Evolutionary conservation across 2,888 invertebrate genomes (phyloP).

Genomic region (Odontocerum albicorne): DNA sequence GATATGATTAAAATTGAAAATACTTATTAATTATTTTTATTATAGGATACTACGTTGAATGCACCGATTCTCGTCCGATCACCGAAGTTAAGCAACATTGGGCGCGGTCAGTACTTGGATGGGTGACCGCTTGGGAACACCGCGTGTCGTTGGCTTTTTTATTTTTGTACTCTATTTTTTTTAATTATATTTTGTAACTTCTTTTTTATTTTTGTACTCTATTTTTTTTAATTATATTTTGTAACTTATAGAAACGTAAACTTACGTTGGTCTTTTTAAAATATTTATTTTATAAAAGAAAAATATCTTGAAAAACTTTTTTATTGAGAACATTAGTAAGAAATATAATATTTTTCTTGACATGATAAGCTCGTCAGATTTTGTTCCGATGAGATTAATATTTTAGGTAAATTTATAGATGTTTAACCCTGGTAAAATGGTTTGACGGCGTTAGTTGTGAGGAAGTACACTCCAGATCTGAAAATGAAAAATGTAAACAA

Average conservation of each 20-base stretch:
- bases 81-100: constrained; percentile 54
- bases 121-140: constrained; percentile 49
- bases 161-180: no score
- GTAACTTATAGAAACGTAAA: no score
- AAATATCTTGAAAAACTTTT: no score
- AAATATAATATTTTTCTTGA: no score
- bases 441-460: constrained; percentile 7
- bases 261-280: no score
- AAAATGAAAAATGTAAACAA: not conserved
- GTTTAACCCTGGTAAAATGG: constrained; percentile 8
- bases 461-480: constrained; percentile 8
- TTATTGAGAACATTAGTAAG: no score
- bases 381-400: no score
- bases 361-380: no score
- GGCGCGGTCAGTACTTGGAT: constrained; percentile 50
- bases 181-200: not conserved
- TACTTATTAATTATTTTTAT: no score
- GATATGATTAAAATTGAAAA: no score
- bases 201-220: not conserved
- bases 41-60: constrained; percentile 50
- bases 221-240: not conserved
- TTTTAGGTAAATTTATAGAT: no score
- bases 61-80: constrained; percentile 55
- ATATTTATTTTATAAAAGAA: no score
- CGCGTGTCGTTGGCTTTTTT: constrained; percentile 43